Evolutionary conservation across 2,113 vertebrate genomes (phyloP).

Genomic region (Corvus moneduloides): DNA sequence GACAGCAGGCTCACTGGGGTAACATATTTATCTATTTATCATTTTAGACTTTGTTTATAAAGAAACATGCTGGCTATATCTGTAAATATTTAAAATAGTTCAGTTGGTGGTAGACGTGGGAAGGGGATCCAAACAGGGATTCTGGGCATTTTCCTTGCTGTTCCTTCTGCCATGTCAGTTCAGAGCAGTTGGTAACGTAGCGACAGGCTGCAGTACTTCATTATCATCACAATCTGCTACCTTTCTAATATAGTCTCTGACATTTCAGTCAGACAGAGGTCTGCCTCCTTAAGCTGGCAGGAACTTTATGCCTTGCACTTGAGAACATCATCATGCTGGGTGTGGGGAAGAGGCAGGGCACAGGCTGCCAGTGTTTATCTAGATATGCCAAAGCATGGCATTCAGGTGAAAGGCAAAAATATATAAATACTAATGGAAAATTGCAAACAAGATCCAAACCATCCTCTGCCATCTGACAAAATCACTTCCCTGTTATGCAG

Average conservation of each 20-base stretch:
- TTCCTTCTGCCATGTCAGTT: conserved; percentile 28
- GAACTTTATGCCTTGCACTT: background rate
- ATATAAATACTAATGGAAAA: background rate
- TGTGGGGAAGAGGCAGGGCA: background rate
- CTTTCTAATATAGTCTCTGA: conserved; percentile 46
- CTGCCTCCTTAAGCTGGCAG: background rate
- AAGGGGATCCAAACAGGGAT: background rate
- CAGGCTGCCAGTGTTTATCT: background rate
- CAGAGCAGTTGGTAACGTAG: conserved; percentile 52
- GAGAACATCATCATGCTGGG: background rate
- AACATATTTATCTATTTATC: conserved; percentile 17
- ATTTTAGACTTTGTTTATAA: conserved; percentile 6
- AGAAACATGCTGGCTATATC: background rate
- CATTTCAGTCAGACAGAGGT: conserved; percentile 48
- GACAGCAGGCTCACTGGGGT: background rate
- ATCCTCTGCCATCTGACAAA: background rate
- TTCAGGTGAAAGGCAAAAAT: background rate
- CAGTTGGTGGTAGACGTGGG: background rate
- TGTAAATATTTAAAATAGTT: conserved; percentile 38
- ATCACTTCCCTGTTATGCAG: background rate
- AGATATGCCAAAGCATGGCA: background rate
- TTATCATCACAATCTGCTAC: conserved; percentile 66
- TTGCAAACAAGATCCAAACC: background rate
- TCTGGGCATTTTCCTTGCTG: conserved; percentile 25
- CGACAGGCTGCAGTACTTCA: conserved; percentile 57